These are phyloP conservation scores for Timema cristinae DNA, from an alignment of 2,888 invertebrate genomes.

Conservation along the genomic window DNA sequence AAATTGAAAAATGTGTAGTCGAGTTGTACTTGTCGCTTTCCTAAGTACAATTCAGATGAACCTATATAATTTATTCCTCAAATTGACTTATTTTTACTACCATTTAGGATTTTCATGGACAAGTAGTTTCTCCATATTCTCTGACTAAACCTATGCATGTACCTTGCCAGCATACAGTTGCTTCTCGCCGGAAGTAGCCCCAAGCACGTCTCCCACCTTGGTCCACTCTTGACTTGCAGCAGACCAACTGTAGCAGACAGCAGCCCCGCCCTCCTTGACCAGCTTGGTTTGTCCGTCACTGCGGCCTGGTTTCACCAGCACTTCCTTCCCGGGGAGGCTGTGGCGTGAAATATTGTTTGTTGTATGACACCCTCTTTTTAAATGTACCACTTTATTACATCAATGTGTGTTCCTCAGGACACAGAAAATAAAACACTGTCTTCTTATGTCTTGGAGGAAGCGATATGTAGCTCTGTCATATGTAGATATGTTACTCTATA, in stretches of 20 bases:
- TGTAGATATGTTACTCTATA: no score
- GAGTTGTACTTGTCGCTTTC: no score
- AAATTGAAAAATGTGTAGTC: no score
- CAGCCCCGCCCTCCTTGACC: conserved; percentile 64
- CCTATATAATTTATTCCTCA: no score
- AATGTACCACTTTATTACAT: no score
- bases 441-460: no score
- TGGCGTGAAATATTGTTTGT: conserved; percentile 18
- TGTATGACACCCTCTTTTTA: no score
- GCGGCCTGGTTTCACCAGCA: conserved; percentile 69
- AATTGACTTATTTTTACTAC: no score
- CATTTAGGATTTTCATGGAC: not conserved
- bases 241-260: conserved; percentile 78
- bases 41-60: no score
- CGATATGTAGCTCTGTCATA: no score
- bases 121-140: not conserved
- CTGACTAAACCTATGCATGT: conserved; percentile 26
- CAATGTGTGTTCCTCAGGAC: no score
- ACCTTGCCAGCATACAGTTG: conserved; percentile 79
- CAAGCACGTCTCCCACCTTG: conserved; percentile 85
- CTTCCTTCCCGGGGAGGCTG: conserved; percentile 78
- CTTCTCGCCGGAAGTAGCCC: conserved; percentile 67
- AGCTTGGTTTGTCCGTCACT: conserved; percentile 82
- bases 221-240: conserved; percentile 62
- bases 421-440: no score